Percentiles rank a stretch among this genome's conserved stretches.
These are phyloP conservation scores for Lobophora halterata DNA, from an alignment of 2,888 invertebrate genomes.

Conservation along the genomic window DNA sequence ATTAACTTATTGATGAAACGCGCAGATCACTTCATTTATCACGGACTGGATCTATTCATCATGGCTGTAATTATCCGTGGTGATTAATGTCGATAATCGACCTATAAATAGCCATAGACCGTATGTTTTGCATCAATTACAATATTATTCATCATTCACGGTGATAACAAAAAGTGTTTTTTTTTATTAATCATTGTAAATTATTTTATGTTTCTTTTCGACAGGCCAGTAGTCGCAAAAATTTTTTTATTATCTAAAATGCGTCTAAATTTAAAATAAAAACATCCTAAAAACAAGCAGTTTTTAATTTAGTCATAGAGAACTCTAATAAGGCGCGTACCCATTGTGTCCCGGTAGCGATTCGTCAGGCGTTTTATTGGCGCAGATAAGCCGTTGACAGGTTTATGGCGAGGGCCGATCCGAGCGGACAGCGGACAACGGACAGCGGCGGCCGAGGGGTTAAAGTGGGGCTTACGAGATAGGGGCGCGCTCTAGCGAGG, in stretches of 20 bases:
- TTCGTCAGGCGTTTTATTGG: conserved; percentile 63
- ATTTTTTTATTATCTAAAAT: neutral
- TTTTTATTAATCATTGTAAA: too few species aligned
- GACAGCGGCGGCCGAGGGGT: too few species aligned
- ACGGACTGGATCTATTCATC: conserved; percentile 25
- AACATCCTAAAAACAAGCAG: too few species aligned
- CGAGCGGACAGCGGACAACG: too few species aligned
- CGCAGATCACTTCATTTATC: conserved; percentile 22
- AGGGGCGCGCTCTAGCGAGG: too few species aligned
- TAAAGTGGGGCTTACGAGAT: too few species aligned
- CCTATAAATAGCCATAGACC: conserved; percentile 11
- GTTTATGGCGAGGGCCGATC: conserved; percentile 59
- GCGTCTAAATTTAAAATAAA: too few species aligned
- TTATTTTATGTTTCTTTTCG: too few species aligned
- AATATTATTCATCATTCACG: neutral
- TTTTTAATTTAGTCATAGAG: conserved; percentile 1
- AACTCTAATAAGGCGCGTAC: conserved; percentile 25
- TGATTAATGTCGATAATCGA: conserved; percentile 17
- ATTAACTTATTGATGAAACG: conserved; percentile 6
- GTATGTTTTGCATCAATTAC: conserved; percentile 6
- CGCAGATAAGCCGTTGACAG: conserved; percentile 52
- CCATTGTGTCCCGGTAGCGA: conserved; percentile 57
- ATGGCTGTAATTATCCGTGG: conserved; percentile 22
- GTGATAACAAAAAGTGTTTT: too few species aligned
- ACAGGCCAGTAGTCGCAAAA: neutral